Conservation (phyloP, 1,140 invertebrate species). For the Idris sp. region DNA sequence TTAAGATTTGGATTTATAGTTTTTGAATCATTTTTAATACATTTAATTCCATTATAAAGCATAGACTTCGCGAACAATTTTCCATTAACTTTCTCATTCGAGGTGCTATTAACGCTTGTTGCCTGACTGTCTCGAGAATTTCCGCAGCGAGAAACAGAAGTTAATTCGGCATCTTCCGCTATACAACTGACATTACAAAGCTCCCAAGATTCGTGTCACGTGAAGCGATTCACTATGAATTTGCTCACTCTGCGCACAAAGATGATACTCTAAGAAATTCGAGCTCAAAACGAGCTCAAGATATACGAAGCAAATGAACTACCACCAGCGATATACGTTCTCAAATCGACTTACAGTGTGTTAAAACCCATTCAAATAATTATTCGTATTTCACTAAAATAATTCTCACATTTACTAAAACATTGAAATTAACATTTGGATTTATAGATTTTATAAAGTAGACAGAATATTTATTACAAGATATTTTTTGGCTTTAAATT, state of each 20-base stretch:
- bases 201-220: constrained; percentile 61
- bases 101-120: constrained; percentile 61
- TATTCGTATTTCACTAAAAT: constrained; percentile 29
- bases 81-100: constrained; percentile 63
- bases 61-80: constrained; percentile 44
- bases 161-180: constrained; percentile 63
- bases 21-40: constrained; percentile 35
- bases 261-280: constrained; percentile 53
- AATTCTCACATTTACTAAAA: constrained; percentile 2
- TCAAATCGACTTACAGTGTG: constrained; percentile 31
- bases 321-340: constrained; percentile 15
- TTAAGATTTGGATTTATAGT: no score
- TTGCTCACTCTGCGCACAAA: constrained; percentile 45
- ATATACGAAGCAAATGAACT: constrained; percentile 47
- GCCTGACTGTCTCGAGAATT: constrained; percentile 59
- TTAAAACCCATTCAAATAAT: constrained; percentile 38
- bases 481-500: no score
- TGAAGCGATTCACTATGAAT: constrained; percentile 62
- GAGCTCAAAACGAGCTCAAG: constrained; percentile 41
- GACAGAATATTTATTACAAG: no score
- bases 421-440: no score
- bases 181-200: constrained; percentile 61
- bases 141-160: constrained; percentile 61
- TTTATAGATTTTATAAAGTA: no score
- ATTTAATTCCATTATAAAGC: constrained; percentile 22